Base-by-base conservation (phyloP, 2,113 vertebrate species). In the Serinus canaria region DNA sequence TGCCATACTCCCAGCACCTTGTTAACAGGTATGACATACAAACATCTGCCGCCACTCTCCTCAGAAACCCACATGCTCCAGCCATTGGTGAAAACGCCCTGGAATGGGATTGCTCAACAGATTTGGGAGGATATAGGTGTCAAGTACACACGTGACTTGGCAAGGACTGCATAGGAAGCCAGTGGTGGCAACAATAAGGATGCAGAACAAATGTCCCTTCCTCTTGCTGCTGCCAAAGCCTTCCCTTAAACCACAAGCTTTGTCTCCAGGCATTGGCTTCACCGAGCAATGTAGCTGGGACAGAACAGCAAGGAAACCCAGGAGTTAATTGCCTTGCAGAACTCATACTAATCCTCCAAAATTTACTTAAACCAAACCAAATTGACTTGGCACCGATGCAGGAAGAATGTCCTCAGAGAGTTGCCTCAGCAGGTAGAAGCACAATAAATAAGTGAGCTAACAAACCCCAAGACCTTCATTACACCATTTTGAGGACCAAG, bases 11-110 rank as follows among this genome's bases (percentile, higher is more conserved):
- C 90, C 83, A 77, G 78, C 46, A 84, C 64, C 73, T 72, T 59
- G 27, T 83, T 92, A 93, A 86, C 49, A 95, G 88, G 83, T 94
- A 63, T 77, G 86, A 92, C 68, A 81, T 41, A 49, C 35, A 84
- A 82, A 59, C 27, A 83, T 41, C 68, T 66, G 47, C 59, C 75
- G 83, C 12, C 56, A 33, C 66, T 90, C 72, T 49, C 31, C 73
- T 88, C 68, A 62, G 56, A 81, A 95, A 90, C 35, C 39, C 28
- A 35, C 4, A 6, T 1, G 2, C 67, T 69, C 39, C 72, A 82
- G 39, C 37, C 43, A 52, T 27, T 1, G 7, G 33, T 77, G 41
- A 80, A 86, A 96, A 92, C 0, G 0, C 52, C 56, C 52, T 33
- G 21, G 58, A 60, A 75, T 1, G 2, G 31, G 23, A 46, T 30